Evolutionary conservation across 2,888 invertebrate species (phyloP), one percentile per base, ranked within the genome.

Genomic region (Galeruca laticollis): DNA sequence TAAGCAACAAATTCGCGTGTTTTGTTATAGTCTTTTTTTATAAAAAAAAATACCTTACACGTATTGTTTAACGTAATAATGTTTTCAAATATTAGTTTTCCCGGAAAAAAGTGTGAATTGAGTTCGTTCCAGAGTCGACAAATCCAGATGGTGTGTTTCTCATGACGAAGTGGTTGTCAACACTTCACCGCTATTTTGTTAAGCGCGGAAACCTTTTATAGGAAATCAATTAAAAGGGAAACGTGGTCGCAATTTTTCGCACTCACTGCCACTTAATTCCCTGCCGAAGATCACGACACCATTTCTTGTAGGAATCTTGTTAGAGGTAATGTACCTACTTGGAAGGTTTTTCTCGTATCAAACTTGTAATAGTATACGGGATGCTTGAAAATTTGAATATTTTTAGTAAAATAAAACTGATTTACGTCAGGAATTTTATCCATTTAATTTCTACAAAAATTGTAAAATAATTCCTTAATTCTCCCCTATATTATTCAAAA

Each of bases 201-300:
- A 84, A 84, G 84, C 83, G 83, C 71, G 80, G 82, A 83, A 84
- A 84, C 84, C 84, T 85, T 85, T 84, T 85, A 85, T 84, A 82
- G 85, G 82, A 85, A 85, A 85, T 85, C 85, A 85, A 85, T 85
- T 85, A 85, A 84, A 84, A 84, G 84, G 82, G 83, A 83, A 82
- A 83, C 84, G 82, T 82, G 83, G 83, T 84, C 82, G 81, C 78
- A 79, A 26, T 37, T 15, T 54, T 64, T 64, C 57, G 11, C 31
- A 43, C 57, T 26, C 26, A 26, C 26, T 35, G 20, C 18, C 62
- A 56, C 49, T 51, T 13, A 10, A 18, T 81, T 79, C 79, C 75
- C 75, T 72, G 75, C 75, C 77, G 74, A 76, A 75, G 76, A 75
- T 77, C 76, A 77, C 54, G 40, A 18, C 15, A 37, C 37, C 43